A percentile compares a stretch with the other conserved stretches of the same genome.
Evolutionary conservation across 2,113 vertebrate species (phyloP).

Genomic region (Etheostoma cragini): DNA sequence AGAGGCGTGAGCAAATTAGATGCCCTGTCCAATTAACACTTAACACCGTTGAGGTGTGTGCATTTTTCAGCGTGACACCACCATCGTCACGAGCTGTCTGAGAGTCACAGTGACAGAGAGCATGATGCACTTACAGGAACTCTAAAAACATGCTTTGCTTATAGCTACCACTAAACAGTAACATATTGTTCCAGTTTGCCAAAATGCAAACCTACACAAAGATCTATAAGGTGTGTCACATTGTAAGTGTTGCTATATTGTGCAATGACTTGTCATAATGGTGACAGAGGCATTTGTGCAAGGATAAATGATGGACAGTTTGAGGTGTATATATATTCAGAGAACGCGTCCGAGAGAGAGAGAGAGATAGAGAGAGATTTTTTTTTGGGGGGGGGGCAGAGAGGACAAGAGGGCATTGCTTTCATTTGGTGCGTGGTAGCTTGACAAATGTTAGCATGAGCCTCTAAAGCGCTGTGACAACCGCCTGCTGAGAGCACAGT

Average conservation of each 20-base stretch:
- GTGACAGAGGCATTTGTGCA: constrained; percentile 30
- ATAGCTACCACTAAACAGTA: neutral
- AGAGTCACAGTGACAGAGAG: constrained; percentile 52
- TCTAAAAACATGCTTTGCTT: constrained; percentile 16
- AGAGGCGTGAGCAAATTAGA: constrained; percentile 78
- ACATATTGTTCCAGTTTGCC: neutral
- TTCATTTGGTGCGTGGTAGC: constrained; percentile 87
- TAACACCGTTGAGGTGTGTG: constrained; percentile 78
- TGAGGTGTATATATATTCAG: constrained; percentile 21
- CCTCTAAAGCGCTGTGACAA: constrained; percentile 95
- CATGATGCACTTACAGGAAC: constrained; percentile 42
- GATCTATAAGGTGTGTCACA: neutral
- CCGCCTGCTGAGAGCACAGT: constrained; percentile 98
- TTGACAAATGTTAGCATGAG: constrained; percentile 96
- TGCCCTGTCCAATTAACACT: constrained; percentile 85
- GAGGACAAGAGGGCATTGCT: constrained; percentile 83
- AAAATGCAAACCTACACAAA: neutral
- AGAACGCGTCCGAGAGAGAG: neutral
- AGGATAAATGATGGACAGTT: constrained; percentile 17
- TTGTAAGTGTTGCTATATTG: constrained; percentile 6
- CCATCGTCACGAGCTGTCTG: constrained; percentile 60
- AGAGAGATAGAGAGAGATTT: constrained; percentile 16
- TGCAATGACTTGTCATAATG: constrained; percentile 16
- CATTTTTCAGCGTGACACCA: constrained; percentile 70
- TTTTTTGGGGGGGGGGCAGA: constrained; percentile 18